Conservation (phyloP, 2,113 vertebrate species). For the Bubo scandiacus region DNA sequence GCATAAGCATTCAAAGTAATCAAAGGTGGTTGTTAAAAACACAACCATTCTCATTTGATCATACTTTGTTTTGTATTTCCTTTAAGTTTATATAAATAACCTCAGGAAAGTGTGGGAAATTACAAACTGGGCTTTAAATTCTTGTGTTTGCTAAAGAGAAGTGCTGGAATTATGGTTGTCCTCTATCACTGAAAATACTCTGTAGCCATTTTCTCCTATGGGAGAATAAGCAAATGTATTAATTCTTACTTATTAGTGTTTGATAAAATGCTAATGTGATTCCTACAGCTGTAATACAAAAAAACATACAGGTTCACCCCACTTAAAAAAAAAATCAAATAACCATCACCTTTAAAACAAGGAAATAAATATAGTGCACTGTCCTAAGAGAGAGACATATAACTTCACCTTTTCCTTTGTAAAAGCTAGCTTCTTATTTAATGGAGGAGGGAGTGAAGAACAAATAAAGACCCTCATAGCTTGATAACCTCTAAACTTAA, state of each 20-base stretch:
- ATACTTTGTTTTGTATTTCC: background rate
- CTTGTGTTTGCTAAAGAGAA: background rate
- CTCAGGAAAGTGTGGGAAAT: background rate
- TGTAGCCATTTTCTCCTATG: background rate
- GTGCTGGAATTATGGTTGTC: background rate
- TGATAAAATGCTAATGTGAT: background rate
- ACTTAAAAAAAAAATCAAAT: background rate
- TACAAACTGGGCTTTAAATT: background rate
- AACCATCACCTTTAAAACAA: background rate
- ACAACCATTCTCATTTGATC: background rate
- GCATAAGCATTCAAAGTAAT: background rate
- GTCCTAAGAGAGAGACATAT: background rate
- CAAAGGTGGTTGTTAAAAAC: background rate
- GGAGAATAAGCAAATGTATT: background rate
- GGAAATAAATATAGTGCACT: background rate
- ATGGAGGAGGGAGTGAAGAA: background rate
- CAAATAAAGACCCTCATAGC: background rate
- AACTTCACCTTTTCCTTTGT: background rate
- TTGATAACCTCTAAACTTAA: background rate
- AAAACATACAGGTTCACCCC: fast-evolving
- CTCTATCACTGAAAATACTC: background rate
- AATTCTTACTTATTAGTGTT: background rate
- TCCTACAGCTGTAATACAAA: background rate
- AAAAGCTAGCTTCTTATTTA: background rate
- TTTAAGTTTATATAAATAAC: background rate